Percentiles rank a stretch among this genome's conserved stretches.
Conservation (phyloP, 2,888 invertebrate genomes). For the Drosophila falleni region DNA sequence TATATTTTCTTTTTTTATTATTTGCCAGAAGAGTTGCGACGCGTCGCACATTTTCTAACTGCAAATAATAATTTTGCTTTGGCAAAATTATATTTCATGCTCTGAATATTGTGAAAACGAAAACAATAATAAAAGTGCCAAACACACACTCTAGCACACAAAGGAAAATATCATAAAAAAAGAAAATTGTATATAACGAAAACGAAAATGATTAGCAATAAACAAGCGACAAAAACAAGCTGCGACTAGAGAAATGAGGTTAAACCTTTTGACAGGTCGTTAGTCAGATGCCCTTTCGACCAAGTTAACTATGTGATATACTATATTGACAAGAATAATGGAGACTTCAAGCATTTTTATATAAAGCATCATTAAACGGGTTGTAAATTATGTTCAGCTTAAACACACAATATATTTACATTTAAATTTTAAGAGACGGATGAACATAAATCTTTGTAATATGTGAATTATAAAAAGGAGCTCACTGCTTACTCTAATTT, state of each 20-base stretch:
- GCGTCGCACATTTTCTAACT: slow-evolving; percentile 71
- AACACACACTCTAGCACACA: slow-evolving; percentile 30
- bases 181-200: slow-evolving; percentile 7
- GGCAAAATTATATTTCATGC: slow-evolving; percentile 79
- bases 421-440: slow-evolving; percentile 2
- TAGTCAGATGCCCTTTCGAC: slow-evolving; percentile 42
- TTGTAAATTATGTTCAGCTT: slow-evolving; percentile 13
- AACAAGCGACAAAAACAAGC: slow-evolving; percentile 43
- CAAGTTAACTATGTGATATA: slow-evolving; percentile 21
- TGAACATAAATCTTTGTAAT: slow-evolving; percentile 4
- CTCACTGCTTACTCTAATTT: too few species aligned
- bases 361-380: slow-evolving; percentile 16
- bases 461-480: background rate
- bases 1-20: slow-evolving; percentile 48
- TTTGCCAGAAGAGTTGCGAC: slow-evolving; percentile 39
- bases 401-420: background rate
- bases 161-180: slow-evolving; percentile 20
- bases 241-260: slow-evolving; percentile 33
- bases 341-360: slow-evolving; percentile 16
- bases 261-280: slow-evolving; percentile 43
- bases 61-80: slow-evolving; percentile 71
- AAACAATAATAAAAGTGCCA: slow-evolving; percentile 64
- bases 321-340: slow-evolving; percentile 10
- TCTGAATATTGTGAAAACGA: slow-evolving; percentile 68
- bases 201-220: slow-evolving; percentile 67